Evolutionary conservation across 2,113 vertebrate genomes (phyloP).

Genomic region (Amia ocellicauda): DNA sequence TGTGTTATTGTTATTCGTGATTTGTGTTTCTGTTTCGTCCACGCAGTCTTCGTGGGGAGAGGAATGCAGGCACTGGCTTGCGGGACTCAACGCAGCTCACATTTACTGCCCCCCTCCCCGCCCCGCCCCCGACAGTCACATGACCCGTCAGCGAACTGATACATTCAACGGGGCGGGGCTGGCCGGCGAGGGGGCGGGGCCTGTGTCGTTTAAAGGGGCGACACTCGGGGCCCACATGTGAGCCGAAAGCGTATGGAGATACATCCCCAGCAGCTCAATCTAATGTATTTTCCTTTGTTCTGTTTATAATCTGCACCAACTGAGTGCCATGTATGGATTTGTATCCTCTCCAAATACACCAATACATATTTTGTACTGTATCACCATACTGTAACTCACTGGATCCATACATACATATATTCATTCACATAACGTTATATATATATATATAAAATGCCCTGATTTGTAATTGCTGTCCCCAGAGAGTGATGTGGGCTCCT

Average conservation of each 20-base stretch:
- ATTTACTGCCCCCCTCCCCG: slow-evolving; percentile 41
- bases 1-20: slow-evolving; percentile 57
- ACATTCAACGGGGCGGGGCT: slow-evolving; percentile 50
- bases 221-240: not conserved
- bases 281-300: too few relatives aligned
- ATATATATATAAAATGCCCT: too few relatives aligned
- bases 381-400: too few relatives aligned
- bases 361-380: too few relatives aligned
- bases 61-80: slow-evolving; percentile 66
- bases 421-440: too few relatives aligned
- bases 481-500: too few relatives aligned
- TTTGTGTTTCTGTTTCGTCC: slow-evolving; percentile 40
- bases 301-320: too few relatives aligned
- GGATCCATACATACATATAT: not conserved
- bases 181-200: slow-evolving; percentile 31
- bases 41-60: slow-evolving; percentile 57
- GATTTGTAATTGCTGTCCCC: too few relatives aligned
- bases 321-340: too few relatives aligned
- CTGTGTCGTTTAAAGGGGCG: slow-evolving; percentile 43
- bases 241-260: too few relatives aligned
- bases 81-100: slow-evolving; percentile 50
- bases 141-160: slow-evolving; percentile 53
- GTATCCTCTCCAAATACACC: too few relatives aligned
- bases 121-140: slow-evolving; percentile 41
- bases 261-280: too few relatives aligned